Evolutionary conservation across 2,888 invertebrate species (phyloP).

Genomic region (Eupithecia centaureata): DNA sequence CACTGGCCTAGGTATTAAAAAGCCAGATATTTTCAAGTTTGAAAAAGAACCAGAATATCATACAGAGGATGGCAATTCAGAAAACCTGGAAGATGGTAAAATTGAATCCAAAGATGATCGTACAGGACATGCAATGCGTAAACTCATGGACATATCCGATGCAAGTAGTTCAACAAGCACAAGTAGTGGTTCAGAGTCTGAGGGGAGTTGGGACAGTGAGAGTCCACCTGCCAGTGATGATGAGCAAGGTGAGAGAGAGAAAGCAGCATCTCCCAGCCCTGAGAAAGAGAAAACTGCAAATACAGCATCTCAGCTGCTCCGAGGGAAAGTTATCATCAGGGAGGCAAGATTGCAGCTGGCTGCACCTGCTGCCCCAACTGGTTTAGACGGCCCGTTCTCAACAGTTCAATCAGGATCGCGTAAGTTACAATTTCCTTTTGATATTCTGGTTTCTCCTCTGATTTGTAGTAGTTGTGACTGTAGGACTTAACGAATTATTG

Average conservation of each 20-base stretch:
- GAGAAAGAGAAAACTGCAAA: constrained; percentile 67
- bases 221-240: constrained; percentile 70
- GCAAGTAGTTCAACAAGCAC: constrained; percentile 77
- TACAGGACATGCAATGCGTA: constrained; percentile 76
- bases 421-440: constrained; percentile 55
- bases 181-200: constrained; percentile 76
- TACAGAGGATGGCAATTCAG: constrained; percentile 75
- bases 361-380: constrained; percentile 69
- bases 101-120: constrained; percentile 72
- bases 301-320: constrained; percentile 78
- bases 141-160: constrained; percentile 80
- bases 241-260: constrained; percentile 61
- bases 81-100: constrained; percentile 66
- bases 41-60: constrained; percentile 72
- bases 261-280: constrained; percentile 70
- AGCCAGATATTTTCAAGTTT: constrained; percentile 71
- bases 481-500: neutral
- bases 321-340: constrained; percentile 87
- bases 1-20: constrained; percentile 66
- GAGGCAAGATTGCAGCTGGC: constrained; percentile 87
- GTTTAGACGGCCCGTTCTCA: constrained; percentile 88
- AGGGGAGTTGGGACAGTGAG: constrained; percentile 77
- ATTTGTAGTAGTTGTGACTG: neutral
- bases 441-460: neutral
- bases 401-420: constrained; percentile 68